Conservation (phyloP, 2,797 vertebrate genomes). For the Muraenolepis orangiensis region DNA sequence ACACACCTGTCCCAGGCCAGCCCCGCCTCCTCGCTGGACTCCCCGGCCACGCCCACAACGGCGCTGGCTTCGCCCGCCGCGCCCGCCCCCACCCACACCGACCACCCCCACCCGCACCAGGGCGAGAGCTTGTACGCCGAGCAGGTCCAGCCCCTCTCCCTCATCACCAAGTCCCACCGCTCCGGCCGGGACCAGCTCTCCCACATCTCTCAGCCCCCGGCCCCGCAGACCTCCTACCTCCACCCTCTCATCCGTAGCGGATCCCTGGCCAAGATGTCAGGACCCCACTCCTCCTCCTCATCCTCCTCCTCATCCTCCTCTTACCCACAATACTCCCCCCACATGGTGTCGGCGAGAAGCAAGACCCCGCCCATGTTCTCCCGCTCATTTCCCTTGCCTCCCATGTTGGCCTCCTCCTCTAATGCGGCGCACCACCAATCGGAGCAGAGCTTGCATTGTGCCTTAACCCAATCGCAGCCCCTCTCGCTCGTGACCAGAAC, state of each 20-base stretch:
- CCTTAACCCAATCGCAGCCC: constrained; percentile 79
- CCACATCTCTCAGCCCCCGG: constrained; percentile 69
- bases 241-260: constrained; percentile 32
- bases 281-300: constrained; percentile 49
- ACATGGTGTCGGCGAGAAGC: constrained; percentile 45
- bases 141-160: constrained; percentile 88
- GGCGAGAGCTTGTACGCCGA: constrained; percentile 64
- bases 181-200: constrained; percentile 41
- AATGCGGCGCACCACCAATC: constrained; percentile 66
- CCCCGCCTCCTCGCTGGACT: constrained; percentile 90
- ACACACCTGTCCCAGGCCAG: constrained; percentile 77
- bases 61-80: constrained; percentile 85
- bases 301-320: constrained; percentile 49
- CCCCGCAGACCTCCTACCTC: constrained; percentile 68
- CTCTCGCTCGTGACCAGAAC: constrained; percentile 82
- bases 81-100: constrained; percentile 84
- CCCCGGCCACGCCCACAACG: constrained; percentile 84
- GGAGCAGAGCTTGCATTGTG: constrained; percentile 71
- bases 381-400: constrained; percentile 73
- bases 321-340: constrained; percentile 56
- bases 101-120: constrained; percentile 48
- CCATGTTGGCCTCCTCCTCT: constrained; percentile 68
- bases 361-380: constrained; percentile 70
- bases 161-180: constrained; percentile 85
- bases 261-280: constrained; percentile 18